Evolutionary conservation across 2,113 vertebrate species (phyloP).

Genomic region (human (Homo sapiens)): DNA sequence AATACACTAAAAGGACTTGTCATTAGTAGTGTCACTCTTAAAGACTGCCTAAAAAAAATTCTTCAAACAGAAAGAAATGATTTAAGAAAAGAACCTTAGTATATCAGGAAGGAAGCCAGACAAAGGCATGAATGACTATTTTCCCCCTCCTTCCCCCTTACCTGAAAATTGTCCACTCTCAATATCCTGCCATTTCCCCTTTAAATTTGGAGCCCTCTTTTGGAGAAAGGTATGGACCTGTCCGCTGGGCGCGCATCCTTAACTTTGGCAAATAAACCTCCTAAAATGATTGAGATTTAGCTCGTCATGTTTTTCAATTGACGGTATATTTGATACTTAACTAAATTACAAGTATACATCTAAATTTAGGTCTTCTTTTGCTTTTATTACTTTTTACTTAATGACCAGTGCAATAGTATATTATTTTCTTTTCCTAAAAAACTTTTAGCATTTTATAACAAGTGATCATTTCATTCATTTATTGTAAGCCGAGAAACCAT

Average conservation of each 20-base stretch:
- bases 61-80: not conserved
- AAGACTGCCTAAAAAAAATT: not conserved
- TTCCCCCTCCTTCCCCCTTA: too few species aligned
- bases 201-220: too few species aligned
- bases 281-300: too few species aligned
- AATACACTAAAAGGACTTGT: not conserved
- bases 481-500: not conserved
- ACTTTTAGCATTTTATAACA: not conserved
- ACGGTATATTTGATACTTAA: not conserved
- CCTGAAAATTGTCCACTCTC: too few species aligned
- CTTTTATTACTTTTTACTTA: not conserved
- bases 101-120: not conserved
- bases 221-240: too few species aligned
- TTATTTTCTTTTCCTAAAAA: not conserved
- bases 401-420: too few species aligned
- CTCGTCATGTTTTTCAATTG: too few species aligned
- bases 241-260: too few species aligned
- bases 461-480: not conserved
- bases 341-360: not conserved
- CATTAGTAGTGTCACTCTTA: not conserved
- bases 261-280: too few species aligned
- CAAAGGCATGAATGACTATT: too few species aligned
- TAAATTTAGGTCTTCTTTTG: not conserved
- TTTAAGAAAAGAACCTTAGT: not conserved
- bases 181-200: too few species aligned